phyloP scores from a whole-genome alignment of 1,140 invertebrate species.

The Orius laevigatus region DNA sequence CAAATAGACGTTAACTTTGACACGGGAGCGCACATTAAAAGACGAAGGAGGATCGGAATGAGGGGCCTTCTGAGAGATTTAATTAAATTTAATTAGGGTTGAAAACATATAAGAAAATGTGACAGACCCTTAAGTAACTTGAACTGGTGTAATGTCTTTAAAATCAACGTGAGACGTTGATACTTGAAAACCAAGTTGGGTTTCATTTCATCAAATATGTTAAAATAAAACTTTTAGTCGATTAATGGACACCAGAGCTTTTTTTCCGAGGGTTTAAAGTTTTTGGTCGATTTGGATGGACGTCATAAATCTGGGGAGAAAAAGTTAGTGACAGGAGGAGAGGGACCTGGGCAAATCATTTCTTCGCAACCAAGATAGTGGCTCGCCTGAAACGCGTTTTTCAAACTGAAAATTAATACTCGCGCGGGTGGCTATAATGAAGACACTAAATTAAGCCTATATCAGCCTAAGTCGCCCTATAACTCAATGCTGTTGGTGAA shows the following conservation, averaged over 20 bases:
- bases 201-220: too few relatives aligned
- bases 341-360: not conserved
- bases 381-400: constrained; percentile 9
- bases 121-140: not conserved
- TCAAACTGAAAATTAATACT: constrained; percentile 13
- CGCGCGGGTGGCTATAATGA: constrained; percentile 11
- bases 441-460: constrained; percentile 17
- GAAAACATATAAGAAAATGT: constrained; percentile 9
- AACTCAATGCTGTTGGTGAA: constrained; percentile 14
- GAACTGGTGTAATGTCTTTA: not conserved
- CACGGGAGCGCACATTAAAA: not conserved
- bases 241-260: too few relatives aligned
- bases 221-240: too few relatives aligned
- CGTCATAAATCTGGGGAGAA: too few relatives aligned
- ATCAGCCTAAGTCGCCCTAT: constrained; percentile 11
- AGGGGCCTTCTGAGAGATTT: constrained; percentile 1
- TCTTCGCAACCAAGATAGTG: constrained; percentile 8
- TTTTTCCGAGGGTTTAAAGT: too few relatives aligned
- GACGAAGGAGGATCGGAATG: too few relatives aligned
- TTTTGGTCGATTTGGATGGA: too few relatives aligned
- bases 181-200: too few relatives aligned
- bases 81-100: constrained; percentile 9
- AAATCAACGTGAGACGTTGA: too few relatives aligned
- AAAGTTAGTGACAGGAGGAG: too few relatives aligned
- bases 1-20: constrained; percentile 8